Percentiles rank a stretch among this genome's conserved stretches.
phyloP scores from a whole-genome alignment of 2,888 invertebrate species.

The Masnerella sp. region DNA sequence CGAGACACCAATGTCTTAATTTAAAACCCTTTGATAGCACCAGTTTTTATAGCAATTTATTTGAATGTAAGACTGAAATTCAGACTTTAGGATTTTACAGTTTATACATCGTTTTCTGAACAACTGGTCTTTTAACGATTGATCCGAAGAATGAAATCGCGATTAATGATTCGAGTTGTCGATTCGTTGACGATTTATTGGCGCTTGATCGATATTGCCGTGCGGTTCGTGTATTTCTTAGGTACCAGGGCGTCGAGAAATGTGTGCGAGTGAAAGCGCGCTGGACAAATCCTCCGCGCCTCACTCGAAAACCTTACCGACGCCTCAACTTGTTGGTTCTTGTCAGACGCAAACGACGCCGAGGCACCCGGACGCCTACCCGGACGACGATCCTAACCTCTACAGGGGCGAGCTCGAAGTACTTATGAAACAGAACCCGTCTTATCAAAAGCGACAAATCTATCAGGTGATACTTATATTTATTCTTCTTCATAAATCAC shows the following conservation, averaged over 20 bases:
- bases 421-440: constrained; percentile 88
- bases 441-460: constrained; percentile 75
- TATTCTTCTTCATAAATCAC: too few relatives aligned
- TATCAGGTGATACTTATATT: constrained; percentile 73
- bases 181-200: constrained; percentile 30
- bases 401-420: constrained; percentile 88
- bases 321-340: constrained; percentile 71
- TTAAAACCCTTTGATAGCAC: too few relatives aligned
- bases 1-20: too few relatives aligned
- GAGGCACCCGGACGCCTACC: constrained; percentile 78
- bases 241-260: constrained; percentile 79
- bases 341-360: constrained; percentile 70
- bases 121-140: too few relatives aligned
- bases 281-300: constrained; percentile 78
- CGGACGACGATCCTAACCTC: constrained; percentile 83
- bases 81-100: too few relatives aligned
- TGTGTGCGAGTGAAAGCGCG: constrained; percentile 80
- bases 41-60: too few relatives aligned
- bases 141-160: too few relatives aligned
- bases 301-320: constrained; percentile 74
- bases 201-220: constrained; percentile 36
- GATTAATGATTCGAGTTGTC: neutral
- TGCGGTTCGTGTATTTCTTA: constrained; percentile 60
- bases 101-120: too few relatives aligned
- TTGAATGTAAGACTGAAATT: too few relatives aligned